These are phyloP conservation scores for Lacerta bilineata DNA, from an alignment of 2,797 vertebrate species.

Conservation along the genomic window DNA sequence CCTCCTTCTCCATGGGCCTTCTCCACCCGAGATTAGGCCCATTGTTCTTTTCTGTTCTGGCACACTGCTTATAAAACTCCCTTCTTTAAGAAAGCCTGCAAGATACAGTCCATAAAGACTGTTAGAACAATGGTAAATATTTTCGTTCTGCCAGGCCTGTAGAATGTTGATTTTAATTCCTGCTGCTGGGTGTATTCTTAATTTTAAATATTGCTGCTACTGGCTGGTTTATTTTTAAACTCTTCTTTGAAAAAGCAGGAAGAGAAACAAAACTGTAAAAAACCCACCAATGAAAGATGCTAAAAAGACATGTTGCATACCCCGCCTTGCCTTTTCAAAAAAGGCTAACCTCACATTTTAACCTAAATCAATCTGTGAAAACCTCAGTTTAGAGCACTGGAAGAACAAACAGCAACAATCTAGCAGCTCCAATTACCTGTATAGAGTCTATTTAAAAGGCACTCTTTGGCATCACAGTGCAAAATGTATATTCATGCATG, in stretches of 20 bases:
- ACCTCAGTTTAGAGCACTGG: background rate
- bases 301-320: background rate
- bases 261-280: background rate
- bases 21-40: background rate
- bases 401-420: background rate
- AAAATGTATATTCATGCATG: background rate
- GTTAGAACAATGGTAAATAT: background rate
- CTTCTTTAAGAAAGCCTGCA: background rate
- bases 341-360: background rate
- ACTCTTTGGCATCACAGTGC: background rate
- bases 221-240: background rate
- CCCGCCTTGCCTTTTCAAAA: background rate
- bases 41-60: too few species aligned
- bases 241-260: background rate
- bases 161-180: background rate
- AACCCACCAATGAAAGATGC: background rate
- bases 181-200: background rate
- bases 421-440: background rate
- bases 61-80: background rate
- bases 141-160: background rate
- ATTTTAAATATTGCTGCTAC: background rate
- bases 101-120: background rate
- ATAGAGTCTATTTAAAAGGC: background rate
- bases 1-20: background rate
- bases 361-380: background rate